Evolutionary conservation across 1,140 invertebrate species (phyloP), one percentile per base, ranked within the genome.

Genomic region (Streblospio benedicti): DNA sequence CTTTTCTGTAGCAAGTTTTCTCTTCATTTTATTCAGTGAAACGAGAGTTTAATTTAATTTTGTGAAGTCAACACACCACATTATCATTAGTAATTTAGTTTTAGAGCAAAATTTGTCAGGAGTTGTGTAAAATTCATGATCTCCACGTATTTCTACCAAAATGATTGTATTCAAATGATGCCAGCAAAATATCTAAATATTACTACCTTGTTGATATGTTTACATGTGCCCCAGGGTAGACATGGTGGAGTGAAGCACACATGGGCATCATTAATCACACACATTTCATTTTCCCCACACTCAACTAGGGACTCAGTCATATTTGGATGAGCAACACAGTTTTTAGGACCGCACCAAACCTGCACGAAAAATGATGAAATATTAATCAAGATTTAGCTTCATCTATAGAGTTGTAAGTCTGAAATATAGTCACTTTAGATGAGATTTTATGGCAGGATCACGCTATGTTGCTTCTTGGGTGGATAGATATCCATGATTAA

Each of bases 191-290:
- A n/a, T 28, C 32, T 27, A 4, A 4, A 27, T 1, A n/a, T 6
- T 4, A 23, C 35, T 4, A 53, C 23, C 2, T 18, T 44, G 1
- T 27, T 28, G 9, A 0, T 76, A 4, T 85, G 83, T 25, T 87
- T 80, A 69, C 91, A 94, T 72, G 91, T 87, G 2, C 90, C 91
- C 75, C 86, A 87, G 0, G 87, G 83, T 12, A 82, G 78, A 75
- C 91, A 93, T 1, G 85, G 84, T 2, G 85, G 83, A 0, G 85
- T 83, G 18, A 93, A 77, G 66, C 90, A 93, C 18, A 85, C 84
- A 41, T 69, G 55, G 12, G 67, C 61, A 4, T 65, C 69, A 55
- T 69, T 61, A 2, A 76, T 52, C 2, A 73, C 64, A 62, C 76
- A 78, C 0, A 66, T 68, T 38, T 76, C 68, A n/a, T 67, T 59